Percentiles rank a stretch among this genome's conserved stretches.
Conservation (phyloP, 2,888 invertebrate genomes). For the Trichopoda pennipes region DNA sequence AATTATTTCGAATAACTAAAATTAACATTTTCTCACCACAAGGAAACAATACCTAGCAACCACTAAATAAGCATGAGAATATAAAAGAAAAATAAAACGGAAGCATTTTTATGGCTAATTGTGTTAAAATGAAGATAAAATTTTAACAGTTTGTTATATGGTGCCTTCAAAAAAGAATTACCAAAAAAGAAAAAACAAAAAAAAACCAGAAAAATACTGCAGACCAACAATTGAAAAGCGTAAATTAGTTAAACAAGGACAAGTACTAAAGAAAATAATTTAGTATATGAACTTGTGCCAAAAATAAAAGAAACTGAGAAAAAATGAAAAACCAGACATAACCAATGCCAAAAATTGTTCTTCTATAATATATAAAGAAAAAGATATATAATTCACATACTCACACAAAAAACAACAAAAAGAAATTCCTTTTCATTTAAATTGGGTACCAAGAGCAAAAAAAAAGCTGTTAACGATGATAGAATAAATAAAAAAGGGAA, state of each 20-base stretch:
- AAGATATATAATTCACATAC: background rate
- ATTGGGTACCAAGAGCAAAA: background rate
- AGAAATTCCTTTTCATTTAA: background rate
- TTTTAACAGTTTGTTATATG: constrained; percentile 38
- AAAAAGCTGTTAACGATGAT: background rate
- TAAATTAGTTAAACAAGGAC: constrained; percentile 44
- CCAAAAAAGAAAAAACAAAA: constrained; percentile 7
- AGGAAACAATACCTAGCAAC: constrained; percentile 7
- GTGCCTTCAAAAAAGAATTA: background rate
- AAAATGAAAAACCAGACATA: constrained; percentile 13
- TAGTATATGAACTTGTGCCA: constrained; percentile 40
- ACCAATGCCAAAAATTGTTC: constrained; percentile 6
- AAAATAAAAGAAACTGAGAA: background rate
- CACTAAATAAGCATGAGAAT: constrained; percentile 37
- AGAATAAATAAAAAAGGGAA: constrained; percentile 8
- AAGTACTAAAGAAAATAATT: constrained; percentile 22
- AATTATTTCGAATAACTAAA: constrained; percentile 15
- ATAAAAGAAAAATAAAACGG: constrained; percentile 10
- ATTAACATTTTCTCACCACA: constrained; percentile 18
- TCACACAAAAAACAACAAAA: background rate
- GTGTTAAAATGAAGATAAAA: constrained; percentile 52
- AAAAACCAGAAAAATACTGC: background rate
- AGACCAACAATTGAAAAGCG: constrained; percentile 27
- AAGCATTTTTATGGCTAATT: constrained; percentile 57
- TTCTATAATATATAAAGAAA: background rate